Evolutionary conservation across 2,113 vertebrate species (phyloP).

Genomic region (Neofelis nebulosa): DNA sequence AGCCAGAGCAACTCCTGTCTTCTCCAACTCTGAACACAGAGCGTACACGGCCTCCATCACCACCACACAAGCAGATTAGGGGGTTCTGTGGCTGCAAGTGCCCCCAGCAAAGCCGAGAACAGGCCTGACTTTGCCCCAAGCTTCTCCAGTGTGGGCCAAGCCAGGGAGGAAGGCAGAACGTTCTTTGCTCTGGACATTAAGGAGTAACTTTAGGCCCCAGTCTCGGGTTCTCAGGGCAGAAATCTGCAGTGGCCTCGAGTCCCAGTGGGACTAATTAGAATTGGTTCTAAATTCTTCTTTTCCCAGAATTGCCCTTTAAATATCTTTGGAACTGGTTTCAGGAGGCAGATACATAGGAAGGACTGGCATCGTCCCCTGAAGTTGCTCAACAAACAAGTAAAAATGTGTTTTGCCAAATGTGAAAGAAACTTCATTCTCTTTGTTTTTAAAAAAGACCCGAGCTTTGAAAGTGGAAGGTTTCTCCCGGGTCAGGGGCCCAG

Average conservation of each 20-base stretch:
- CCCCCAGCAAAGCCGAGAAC: background rate
- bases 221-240: background rate
- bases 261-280: constrained; percentile 65
- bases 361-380: background rate
- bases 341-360: constrained; percentile 39
- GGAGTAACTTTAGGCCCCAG: background rate
- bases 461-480: constrained; percentile 28
- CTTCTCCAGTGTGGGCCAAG: background rate
- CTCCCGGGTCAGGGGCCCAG: background rate
- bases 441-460: background rate
- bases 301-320: constrained; percentile 30
- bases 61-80: background rate
- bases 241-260: background rate
- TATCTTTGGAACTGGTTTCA: constrained; percentile 43
- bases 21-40: background rate
- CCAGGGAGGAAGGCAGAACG: fast-evolving
- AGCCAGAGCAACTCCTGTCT: fast-evolving
- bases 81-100: background rate
- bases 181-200: background rate
- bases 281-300: constrained; percentile 29
- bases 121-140: background rate
- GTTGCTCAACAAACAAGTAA: constrained; percentile 50
- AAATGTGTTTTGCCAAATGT: background rate
- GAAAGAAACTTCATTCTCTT: background rate
- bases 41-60: fast-evolving